Conservation (phyloP, 2,888 invertebrate species). For the Yponomeuta sedellus region DNA sequence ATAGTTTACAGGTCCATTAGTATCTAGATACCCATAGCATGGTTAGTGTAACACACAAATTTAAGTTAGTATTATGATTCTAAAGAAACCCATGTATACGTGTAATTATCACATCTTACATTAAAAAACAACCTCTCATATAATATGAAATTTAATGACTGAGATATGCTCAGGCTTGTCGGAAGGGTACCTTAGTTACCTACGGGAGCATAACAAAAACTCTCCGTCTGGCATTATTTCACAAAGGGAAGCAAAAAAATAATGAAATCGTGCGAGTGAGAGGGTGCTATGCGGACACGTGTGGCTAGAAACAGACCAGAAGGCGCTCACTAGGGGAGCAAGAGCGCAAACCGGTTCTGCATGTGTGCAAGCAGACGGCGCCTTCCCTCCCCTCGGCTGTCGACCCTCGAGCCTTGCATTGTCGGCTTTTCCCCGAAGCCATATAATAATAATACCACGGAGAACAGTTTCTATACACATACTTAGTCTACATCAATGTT, state of each 20-base stretch:
- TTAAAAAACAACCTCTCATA: neutral
- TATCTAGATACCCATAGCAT: neutral
- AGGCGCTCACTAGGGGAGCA: constrained; percentile 64
- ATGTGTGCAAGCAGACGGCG: constrained; percentile 65
- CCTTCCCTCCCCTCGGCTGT: constrained; percentile 64
- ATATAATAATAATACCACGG: constrained; percentile 58
- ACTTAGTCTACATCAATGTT: neutral
- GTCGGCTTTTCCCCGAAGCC: constrained; percentile 62
- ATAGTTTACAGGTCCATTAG: neutral
- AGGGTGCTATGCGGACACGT: constrained; percentile 58
- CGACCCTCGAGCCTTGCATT: constrained; percentile 68
- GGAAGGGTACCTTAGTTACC: constrained; percentile 37
- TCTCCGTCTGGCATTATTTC: constrained; percentile 63
- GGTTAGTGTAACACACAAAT: neutral
- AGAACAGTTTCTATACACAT: constrained; percentile 3
- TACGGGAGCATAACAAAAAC: constrained; percentile 61
- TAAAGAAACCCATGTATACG: neutral
- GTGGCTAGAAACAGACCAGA: constrained; percentile 58
- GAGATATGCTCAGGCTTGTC: neutral
- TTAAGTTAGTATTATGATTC: neutral
- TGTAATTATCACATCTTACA: neutral
- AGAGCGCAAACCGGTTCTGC: constrained; percentile 71
- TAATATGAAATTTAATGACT: neutral
- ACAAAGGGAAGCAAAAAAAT: constrained; percentile 70
- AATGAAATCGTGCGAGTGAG: constrained; percentile 67